These are phyloP conservation scores for Hybos culiciformis DNA, from an alignment of 2,888 invertebrate genomes.

Conservation along the genomic window DNA sequence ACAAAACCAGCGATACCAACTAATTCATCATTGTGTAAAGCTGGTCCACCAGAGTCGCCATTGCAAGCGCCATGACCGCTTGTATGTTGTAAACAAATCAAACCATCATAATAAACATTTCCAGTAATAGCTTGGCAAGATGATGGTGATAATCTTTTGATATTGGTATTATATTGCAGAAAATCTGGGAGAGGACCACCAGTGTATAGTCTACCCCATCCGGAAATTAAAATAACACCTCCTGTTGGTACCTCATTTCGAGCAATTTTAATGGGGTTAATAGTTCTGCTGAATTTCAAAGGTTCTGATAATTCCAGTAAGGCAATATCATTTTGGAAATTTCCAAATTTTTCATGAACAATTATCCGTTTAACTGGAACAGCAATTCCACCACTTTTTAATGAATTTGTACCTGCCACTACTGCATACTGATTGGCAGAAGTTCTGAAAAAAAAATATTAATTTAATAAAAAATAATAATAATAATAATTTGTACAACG, in stretches of 20 bases:
- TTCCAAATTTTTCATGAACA: conserved; percentile 20
- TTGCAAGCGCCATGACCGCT: conserved; percentile 24
- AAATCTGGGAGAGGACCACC: conserved; percentile 20
- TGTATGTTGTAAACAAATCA: conserved; percentile 23
- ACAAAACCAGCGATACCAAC: conserved; percentile 29
- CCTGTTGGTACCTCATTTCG: conserved; percentile 17
- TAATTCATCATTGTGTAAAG: conserved; percentile 20
- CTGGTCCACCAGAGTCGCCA: conserved; percentile 33
- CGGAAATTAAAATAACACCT: conserved; percentile 20
- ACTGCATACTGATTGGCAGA: too few species aligned
- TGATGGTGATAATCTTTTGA: neutral
- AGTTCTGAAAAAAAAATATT: too few species aligned
- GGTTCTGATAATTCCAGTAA: conserved; percentile 5
- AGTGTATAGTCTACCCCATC: conserved; percentile 25
- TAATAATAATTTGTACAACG: too few species aligned
- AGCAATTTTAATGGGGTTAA: conserved; percentile 18
- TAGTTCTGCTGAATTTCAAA: conserved; percentile 2
- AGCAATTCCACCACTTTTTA: conserved; percentile 18
- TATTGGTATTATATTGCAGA: conserved; percentile 18
- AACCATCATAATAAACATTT: conserved; percentile 15
- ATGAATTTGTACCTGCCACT: neutral
- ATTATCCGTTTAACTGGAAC: conserved; percentile 18
- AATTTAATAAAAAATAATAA: too few species aligned
- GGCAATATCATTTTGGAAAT: conserved; percentile 14
- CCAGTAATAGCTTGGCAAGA: conserved; percentile 18